These are phyloP conservation scores for Antheraea mylitta DNA, from an alignment of 1,140 invertebrate genomes.

Conservation along the genomic window DNA sequence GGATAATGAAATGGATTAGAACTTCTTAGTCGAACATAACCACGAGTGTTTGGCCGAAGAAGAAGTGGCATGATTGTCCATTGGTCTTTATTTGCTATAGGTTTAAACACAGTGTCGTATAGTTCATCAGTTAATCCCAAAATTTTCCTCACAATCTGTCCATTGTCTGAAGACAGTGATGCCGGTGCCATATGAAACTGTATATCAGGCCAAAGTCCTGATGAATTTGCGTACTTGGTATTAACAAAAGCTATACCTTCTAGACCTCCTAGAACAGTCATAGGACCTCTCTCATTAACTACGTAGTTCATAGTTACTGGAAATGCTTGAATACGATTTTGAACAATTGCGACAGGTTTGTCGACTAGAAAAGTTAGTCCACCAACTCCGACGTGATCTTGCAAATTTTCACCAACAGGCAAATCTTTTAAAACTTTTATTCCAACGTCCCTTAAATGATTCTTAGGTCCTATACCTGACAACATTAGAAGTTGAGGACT, in stretches of 20 bases:
- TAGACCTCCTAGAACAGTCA: conserved; percentile 91
- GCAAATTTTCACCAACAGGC: conserved; percentile 88
- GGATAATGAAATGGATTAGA: conserved; percentile 92
- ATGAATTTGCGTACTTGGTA: conserved; percentile 87
- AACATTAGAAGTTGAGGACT: conserved; percentile 92
- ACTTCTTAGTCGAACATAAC: conserved; percentile 85
- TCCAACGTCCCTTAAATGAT: conserved; percentile 85
- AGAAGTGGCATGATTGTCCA: conserved; percentile 92
- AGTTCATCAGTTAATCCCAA: conserved; percentile 90
- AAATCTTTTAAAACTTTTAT: conserved; percentile 87
- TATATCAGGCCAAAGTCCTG: conserved; percentile 88
- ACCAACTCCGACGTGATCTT: conserved; percentile 91
- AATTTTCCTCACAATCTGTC: conserved; percentile 86
- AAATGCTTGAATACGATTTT: conserved; percentile 84
- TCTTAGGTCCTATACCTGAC: conserved; percentile 90
- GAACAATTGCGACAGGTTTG: conserved; percentile 88
- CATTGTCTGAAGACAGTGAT: conserved; percentile 89
- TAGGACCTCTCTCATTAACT: conserved; percentile 86
- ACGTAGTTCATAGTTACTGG: conserved; percentile 90
- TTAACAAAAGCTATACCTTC: conserved; percentile 93
- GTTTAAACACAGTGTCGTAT: conserved; percentile 88
- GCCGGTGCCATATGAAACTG: conserved; percentile 94
- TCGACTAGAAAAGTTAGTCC: conserved; percentile 89
- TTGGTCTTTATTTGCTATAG: conserved; percentile 87
- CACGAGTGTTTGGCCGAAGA: conserved; percentile 88